These are phyloP conservation scores for Scotopteryx bipunctaria DNA, from an alignment of 2,888 invertebrate species.

Conservation along the genomic window DNA sequence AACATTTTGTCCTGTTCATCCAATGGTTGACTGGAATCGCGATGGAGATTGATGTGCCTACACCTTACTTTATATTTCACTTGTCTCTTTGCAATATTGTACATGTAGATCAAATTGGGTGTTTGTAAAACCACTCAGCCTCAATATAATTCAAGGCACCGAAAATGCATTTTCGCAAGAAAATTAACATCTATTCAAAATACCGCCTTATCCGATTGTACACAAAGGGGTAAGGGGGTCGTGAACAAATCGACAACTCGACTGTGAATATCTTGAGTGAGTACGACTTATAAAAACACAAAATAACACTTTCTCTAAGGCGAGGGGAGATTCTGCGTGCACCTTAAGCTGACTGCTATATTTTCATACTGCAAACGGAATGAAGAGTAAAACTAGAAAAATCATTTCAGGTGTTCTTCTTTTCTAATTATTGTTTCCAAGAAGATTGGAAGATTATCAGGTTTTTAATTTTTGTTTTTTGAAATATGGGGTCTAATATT, in stretches of 20 bases:
- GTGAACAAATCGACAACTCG: slow-evolving; percentile 39
- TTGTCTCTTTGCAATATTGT: no score
- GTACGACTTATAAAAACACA: slow-evolving; percentile 39
- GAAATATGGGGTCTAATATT: no score
- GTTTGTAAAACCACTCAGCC: no score
- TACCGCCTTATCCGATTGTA: slow-evolving; percentile 35
- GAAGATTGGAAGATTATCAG: no score
- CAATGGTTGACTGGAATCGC: no score
- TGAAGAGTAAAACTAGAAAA: background rate
- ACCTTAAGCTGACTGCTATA: background rate
- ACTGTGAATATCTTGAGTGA: slow-evolving; percentile 39
- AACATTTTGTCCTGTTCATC: no score
- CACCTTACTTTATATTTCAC: no score
- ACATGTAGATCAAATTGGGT: no score
- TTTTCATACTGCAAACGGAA: background rate
- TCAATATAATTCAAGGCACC: background rate
- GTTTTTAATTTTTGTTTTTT: no score
- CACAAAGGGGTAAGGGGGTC: slow-evolving; percentile 39
- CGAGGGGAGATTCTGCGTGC: slow-evolving; percentile 6
- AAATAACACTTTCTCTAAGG: slow-evolving; percentile 34
- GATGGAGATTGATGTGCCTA: no score
- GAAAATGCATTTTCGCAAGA: slow-evolving; percentile 28
- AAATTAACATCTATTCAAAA: slow-evolving; percentile 32
- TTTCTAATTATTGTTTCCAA: no score
- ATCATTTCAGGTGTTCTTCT: no score